Base-by-base conservation (phyloP, 2,888 invertebrate genomes). In the Sialis fuliginosa region DNA sequence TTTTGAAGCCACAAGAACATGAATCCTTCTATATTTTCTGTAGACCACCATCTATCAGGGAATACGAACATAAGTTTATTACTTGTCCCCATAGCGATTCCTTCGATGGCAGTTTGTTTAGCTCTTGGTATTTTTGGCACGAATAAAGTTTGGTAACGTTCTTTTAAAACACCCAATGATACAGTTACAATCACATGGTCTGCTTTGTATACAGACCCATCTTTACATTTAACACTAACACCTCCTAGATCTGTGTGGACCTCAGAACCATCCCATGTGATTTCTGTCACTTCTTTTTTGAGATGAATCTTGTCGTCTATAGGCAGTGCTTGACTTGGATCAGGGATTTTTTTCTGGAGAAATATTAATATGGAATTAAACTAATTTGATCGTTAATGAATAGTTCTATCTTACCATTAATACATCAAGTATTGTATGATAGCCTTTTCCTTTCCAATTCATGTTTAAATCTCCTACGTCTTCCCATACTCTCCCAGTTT, bases 21-120 rank as follows among this genome's bases (percentile, higher is more conserved):
- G 22, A 22, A 22, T 4, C 22, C 22, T 6, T 39, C 39, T 12
- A 39, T 12, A 6, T 13, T 13, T 8, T 13, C 39, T 10, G 62
- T 55, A 32, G 65, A 69, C 81, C 82, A 82, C 77, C 82, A 82
- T 1, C 70, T 68, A 37, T 68, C 60, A 2, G 75, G 69, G 58
- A 81, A 85, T 57, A 77, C 73, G 2, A 84, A 64, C 59, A 77
- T 81, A 49, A 84, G 72, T 66, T 84, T 85, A 57, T 80, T 72
- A 2, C 80, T 70, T 8, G 75, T 67, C 30, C 80, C 79, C 52
- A 80, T 71, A 33, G 72, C 74, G 10, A 83, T 61, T 47, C 70
- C 72, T 57, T 72, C 62, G 52, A 80, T 79, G 7, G 74, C 64
- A 48, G 63, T 66, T 1, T 70, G 58, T 62, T 80, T 81, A 35